phyloP scores from a whole-genome alignment of 2,797 vertebrate genomes.

The Macropus fuliginosus region DNA sequence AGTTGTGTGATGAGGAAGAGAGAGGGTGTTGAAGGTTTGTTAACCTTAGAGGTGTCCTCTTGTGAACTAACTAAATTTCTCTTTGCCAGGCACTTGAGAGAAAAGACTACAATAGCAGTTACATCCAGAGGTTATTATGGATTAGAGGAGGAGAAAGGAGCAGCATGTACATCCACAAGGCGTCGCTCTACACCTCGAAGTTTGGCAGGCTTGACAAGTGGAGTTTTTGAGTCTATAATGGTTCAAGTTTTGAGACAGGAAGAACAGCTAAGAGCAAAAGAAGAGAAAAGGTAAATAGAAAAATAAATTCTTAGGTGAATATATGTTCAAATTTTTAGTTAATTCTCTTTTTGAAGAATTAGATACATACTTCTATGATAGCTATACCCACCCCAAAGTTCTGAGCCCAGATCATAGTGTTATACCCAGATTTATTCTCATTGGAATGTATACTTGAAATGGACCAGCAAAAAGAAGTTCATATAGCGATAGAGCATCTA shows the following conservation, averaged over 20 bases:
- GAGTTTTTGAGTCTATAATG: slow-evolving; percentile 94
- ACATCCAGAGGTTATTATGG: slow-evolving; percentile 94
- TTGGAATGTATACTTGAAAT: slow-evolving; percentile 50
- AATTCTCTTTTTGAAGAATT: slow-evolving; percentile 55
- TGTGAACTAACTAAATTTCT: slow-evolving; percentile 81
- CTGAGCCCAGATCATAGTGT: slow-evolving; percentile 46
- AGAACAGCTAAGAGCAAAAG: slow-evolving; percentile 94
- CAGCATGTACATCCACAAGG: slow-evolving; percentile 90
- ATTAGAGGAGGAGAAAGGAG: slow-evolving; percentile 91
- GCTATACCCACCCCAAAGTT: slow-evolving; percentile 45
- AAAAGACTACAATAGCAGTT: slow-evolving; percentile 93
- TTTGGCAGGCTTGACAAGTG: slow-evolving; percentile 90
- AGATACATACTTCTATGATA: slow-evolving; percentile 53
- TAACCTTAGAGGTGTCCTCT: slow-evolving; percentile 68
- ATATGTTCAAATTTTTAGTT: slow-evolving; percentile 59
- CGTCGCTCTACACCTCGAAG: slow-evolving; percentile 91
- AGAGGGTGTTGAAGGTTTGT: slow-evolving; percentile 34
- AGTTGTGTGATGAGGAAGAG: slow-evolving; percentile 14
- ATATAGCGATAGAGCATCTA: slow-evolving; percentile 53
- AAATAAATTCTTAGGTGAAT: slow-evolving; percentile 64
- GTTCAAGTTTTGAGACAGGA: slow-evolving; percentile 94
- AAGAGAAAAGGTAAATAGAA: slow-evolving; percentile 93
- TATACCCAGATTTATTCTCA: slow-evolving; percentile 50
- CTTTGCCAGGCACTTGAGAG: slow-evolving; percentile 91
- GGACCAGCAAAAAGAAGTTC: slow-evolving; percentile 44